A percentile compares a stretch with the other conserved stretches of the same genome.
Evolutionary conservation across 2,888 invertebrate genomes (phyloP).

Genomic region (Glyphotaelius pellucidus): DNA sequence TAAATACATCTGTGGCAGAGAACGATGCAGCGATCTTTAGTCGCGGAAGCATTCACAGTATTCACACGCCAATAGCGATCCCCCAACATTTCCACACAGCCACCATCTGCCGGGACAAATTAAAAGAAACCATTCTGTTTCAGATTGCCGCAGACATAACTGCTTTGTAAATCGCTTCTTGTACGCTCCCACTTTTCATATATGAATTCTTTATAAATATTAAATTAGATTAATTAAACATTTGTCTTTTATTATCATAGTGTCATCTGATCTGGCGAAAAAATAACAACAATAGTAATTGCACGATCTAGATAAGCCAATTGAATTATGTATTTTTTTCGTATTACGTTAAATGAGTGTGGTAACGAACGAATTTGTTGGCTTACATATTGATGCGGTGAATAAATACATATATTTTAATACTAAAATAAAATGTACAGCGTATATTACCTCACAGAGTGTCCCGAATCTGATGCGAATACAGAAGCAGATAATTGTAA

Average conservation of each 20-base stretch:
- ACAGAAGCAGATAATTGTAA: not conserved
- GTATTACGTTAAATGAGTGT: not conserved
- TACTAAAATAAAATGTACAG: not conserved
- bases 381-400: not conserved
- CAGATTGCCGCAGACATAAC: too few relatives aligned
- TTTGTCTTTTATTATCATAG: not conserved
- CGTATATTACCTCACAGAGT: not conserved
- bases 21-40: too few relatives aligned
- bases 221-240: not conserved
- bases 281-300: not conserved
- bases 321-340: not conserved
- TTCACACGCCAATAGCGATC: too few relatives aligned
- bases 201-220: too few relatives aligned
- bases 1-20: too few relatives aligned
- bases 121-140: too few relatives aligned
- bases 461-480: constrained; percentile 5
- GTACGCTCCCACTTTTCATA: too few relatives aligned
- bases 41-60: too few relatives aligned
- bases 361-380: not conserved
- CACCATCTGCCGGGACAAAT: too few relatives aligned
- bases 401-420: constrained; percentile 10
- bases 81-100: too few relatives aligned
- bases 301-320: not conserved
- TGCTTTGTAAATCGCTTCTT: too few relatives aligned
- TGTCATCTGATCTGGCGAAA: not conserved